Evolutionary conservation across 2,797 vertebrate genomes (phyloP), one percentile per base, ranked within the genome.

Genomic region (Tauraco hartlaubi): DNA sequence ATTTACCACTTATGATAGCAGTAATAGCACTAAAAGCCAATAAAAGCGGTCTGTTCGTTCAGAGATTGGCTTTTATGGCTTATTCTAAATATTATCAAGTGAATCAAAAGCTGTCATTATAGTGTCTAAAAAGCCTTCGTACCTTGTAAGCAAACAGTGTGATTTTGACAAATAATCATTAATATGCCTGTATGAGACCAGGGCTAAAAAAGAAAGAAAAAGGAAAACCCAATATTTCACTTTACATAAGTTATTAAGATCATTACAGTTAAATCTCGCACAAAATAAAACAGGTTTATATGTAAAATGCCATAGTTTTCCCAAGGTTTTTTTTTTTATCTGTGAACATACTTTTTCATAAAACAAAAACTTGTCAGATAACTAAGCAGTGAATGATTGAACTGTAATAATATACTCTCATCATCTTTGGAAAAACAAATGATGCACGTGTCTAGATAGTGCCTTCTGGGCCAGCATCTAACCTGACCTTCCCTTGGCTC

Each of bases 81-180:
- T 97, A 98, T 97, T 98, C 97, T 98, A 98, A 98, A 98, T 97
- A 98, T 97, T 98, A 98, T 98, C 97, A 98, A 98, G 97, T 97
- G 96, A 98, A 98, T 98, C 96, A 97, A 98, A 97, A 98, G 97
- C 96, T 96, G 49, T 97, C 97, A 98, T 97, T 98, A 97, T 76
- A 95, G 94, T 97, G 97, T 96, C 98, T 98, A 97, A 98, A 98
- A 97, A 98, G 97, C 96, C 98, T 98, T 97, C 96, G 74, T 97
- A 98, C 96, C 96, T 96, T 98, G 97, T 98, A 98, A 98, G 97
- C 97, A 98, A 98, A 98, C 98, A 98, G 98, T 98, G 97, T 98
- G 98, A 97, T 95, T 98, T 98, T 98, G 97, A 98, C 97, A 98
- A 98, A 98, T 98, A 98, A 97, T 98, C 97, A 98, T 98, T 98